These are phyloP conservation scores for Takifugu ocellatus DNA, from an alignment of 2,797 vertebrate species.

Conservation along the genomic window DNA sequence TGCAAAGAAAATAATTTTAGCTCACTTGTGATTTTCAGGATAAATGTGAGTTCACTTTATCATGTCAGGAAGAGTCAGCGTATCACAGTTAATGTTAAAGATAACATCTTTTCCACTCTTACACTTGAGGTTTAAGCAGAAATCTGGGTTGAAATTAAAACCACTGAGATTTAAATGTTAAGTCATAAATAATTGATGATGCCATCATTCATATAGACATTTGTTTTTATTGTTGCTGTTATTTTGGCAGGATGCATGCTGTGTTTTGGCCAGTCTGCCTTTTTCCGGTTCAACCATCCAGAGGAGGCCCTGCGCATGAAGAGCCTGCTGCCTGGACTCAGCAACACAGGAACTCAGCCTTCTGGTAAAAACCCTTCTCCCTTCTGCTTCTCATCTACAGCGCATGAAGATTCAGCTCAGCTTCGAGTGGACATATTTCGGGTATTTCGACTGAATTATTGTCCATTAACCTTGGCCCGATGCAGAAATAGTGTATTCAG, in stretches of 20 bases:
- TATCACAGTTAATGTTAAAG: background rate
- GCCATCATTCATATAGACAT: background rate
- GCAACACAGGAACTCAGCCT: constrained; percentile 50
- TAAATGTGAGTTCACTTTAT: constrained; percentile 43
- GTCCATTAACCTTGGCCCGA: constrained; percentile 19
- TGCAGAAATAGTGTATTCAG: constrained; percentile 52
- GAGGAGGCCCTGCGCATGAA: constrained; percentile 96
- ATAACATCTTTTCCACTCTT: too few species aligned
- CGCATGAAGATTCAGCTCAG: background rate
- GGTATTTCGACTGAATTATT: constrained; percentile 13
- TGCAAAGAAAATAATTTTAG: constrained; percentile 31
- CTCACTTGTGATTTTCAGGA: constrained; percentile 27
- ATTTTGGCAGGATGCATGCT: constrained; percentile 88
- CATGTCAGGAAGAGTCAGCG: background rate
- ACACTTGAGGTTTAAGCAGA: background rate
- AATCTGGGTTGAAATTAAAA: background rate
- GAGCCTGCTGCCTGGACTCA: constrained; percentile 84
- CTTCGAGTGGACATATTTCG: too few species aligned
- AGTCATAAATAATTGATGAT: background rate
- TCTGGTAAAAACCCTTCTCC: constrained; percentile 41
- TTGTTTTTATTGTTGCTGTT: background rate
- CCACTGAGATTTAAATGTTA: background rate
- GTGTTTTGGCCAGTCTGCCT: constrained; percentile 92
- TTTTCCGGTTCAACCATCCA: constrained; percentile 96
- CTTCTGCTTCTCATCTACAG: background rate